Conservation (phyloP, 1,140 invertebrate genomes). For the Himalopsyche phryganea region DNA sequence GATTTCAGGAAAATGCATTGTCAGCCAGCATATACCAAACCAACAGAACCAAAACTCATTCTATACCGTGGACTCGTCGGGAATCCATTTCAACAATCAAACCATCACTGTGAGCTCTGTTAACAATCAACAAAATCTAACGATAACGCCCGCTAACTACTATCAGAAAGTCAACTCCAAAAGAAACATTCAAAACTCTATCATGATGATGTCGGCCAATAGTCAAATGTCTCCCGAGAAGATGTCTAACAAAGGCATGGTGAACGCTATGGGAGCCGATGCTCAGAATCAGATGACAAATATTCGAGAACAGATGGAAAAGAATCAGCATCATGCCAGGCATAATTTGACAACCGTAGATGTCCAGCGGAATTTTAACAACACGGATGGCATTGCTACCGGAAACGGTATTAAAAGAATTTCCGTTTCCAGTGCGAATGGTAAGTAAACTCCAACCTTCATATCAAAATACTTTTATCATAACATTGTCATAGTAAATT, state of each 20-base stretch:
- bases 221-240: conserved; percentile 33
- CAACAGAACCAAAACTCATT: conserved; percentile 40
- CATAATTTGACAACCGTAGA: conserved; percentile 7
- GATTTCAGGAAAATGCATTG: conserved; percentile 16
- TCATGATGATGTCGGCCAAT: conserved; percentile 43
- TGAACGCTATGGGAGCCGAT: conserved; percentile 36
- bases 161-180: conserved; percentile 46
- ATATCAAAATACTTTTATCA: too few relatives aligned
- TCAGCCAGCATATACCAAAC: conserved; percentile 40
- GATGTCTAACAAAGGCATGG: conserved; percentile 18
- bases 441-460: conserved; percentile 20
- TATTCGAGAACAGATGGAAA: conserved; percentile 17
- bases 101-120: conserved; percentile 38
- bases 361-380: conserved; percentile 24
- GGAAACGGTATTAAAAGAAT: conserved; percentile 27
- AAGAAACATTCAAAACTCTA: conserved; percentile 39
- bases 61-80: conserved; percentile 44
- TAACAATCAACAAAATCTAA: conserved; percentile 39
- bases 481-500: too few relatives aligned
- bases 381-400: conserved; percentile 23
- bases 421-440: conserved; percentile 27
- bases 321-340: conserved; percentile 10
- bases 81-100: conserved; percentile 43
- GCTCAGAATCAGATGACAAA: conserved; percentile 22
- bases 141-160: conserved; percentile 42